Conservation (phyloP, 2,113 vertebrate species). For the Triplophysa tibetana region DNA sequence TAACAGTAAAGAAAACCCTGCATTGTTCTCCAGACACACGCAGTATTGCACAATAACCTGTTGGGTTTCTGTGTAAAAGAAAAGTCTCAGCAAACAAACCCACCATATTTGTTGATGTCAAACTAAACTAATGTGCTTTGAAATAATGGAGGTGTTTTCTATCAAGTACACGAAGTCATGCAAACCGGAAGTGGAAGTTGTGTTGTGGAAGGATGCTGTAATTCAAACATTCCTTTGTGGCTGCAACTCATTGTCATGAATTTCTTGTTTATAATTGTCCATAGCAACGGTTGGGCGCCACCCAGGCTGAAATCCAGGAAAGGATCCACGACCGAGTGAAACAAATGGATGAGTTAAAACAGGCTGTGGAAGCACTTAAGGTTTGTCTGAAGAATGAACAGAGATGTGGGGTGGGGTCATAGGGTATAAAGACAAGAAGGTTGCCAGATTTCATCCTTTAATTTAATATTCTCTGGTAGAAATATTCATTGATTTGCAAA, state of each 20-base stretch:
- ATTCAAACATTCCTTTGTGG: slow-evolving; percentile 1
- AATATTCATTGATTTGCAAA: neutral
- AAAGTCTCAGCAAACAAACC: neutral
- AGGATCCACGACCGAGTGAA: slow-evolving; percentile 78
- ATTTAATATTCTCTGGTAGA: neutral
- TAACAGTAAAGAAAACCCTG: slow-evolving; percentile 29
- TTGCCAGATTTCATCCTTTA: neutral
- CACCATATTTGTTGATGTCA: neutral
- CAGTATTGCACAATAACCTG: neutral
- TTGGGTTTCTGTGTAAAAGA: neutral
- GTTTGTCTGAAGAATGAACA: slow-evolving; percentile 53
- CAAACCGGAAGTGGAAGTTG: neutral
- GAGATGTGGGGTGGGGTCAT: neutral
- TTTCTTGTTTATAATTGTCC: neutral
- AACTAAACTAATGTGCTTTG: neutral
- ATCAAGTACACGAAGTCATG: neutral
- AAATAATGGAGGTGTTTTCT: neutral
- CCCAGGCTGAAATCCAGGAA: slow-evolving; percentile 80
- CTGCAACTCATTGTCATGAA: slow-evolving; percentile 8
- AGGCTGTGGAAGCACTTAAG: slow-evolving; percentile 77
- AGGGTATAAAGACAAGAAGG: neutral
- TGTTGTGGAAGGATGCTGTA: neutral
- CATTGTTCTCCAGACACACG: slow-evolving; percentile 14
- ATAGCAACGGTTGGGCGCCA: slow-evolving; percentile 76
- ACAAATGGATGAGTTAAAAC: slow-evolving; percentile 80